Percentiles rank a stretch among this genome's conserved stretches.
phyloP scores from a whole-genome alignment of 2,113 vertebrate species.

The Raphicerus campestris region DNA sequence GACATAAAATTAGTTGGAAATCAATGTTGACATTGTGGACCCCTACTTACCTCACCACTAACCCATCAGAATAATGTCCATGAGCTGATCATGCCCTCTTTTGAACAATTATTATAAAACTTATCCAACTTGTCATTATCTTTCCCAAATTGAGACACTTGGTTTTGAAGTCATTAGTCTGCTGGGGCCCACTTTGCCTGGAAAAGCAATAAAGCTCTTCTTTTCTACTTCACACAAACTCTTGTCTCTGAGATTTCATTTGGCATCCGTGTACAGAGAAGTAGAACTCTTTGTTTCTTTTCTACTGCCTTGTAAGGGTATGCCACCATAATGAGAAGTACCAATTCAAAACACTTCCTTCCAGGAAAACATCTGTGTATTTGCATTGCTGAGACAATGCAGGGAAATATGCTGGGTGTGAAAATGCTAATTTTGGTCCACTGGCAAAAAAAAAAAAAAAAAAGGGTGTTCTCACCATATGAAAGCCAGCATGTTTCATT shows the following conservation, averaged over 20 bases:
- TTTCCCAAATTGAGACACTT: background rate
- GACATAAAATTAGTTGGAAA: background rate
- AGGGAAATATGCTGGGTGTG: background rate
- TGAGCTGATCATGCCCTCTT: background rate
- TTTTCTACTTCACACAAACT: background rate
- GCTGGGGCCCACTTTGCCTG: background rate
- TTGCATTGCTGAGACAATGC: background rate
- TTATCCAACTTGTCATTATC: background rate
- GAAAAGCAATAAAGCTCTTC: background rate
- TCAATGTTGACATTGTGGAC: background rate
- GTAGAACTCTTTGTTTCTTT: background rate
- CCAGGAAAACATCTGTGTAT: background rate
- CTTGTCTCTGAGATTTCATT: background rate
- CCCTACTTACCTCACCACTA: background rate
- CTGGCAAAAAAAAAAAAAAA: background rate
- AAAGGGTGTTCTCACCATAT: background rate
- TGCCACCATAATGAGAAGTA: no score
- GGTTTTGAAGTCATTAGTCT: background rate
- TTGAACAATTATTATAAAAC: background rate
- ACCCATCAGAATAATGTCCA: background rate
- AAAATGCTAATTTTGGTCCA: background rate
- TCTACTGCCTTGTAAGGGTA: background rate
- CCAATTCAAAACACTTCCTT: background rate
- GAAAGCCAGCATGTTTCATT: background rate
- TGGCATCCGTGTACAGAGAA: background rate